Conservation (phyloP, 2,113 vertebrate genomes). For the Cheirogaleus medius region DNA sequence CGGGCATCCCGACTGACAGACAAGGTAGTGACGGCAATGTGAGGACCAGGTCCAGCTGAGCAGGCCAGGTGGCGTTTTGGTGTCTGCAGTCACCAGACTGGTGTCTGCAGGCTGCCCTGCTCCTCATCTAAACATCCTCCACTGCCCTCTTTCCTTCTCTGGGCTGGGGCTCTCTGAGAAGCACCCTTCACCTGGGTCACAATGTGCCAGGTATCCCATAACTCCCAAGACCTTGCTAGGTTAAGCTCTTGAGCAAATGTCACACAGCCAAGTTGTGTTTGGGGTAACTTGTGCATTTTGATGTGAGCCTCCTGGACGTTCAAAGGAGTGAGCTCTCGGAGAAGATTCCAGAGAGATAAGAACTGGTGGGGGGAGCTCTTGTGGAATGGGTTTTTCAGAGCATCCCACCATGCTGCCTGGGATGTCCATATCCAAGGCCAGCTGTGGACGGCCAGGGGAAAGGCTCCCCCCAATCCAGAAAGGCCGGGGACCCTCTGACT, state of each 20-base stretch:
- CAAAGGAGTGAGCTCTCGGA: neutral
- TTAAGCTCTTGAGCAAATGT: neutral
- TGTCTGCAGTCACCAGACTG: neutral
- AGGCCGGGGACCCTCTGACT: neutral
- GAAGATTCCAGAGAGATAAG: neutral
- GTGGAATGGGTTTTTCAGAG: neutral
- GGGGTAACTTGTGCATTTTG: neutral
- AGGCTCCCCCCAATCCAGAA: neutral
- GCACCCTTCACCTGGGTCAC: neutral
- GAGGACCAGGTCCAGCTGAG: neutral
- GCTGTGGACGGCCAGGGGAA: no score
- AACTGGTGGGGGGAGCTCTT: neutral
- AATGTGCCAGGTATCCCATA: neutral
- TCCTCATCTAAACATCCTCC: neutral
- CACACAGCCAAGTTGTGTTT: neutral
- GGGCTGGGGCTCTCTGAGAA: neutral
- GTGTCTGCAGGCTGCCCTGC: neutral
- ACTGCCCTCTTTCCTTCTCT: neutral
- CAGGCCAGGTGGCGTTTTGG: neutral
- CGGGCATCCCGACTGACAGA: neutral
- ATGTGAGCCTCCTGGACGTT: neutral
- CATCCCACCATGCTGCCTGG: neutral
- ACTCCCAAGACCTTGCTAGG: neutral
- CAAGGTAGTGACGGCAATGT: fast-evolving
- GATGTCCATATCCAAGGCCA: neutral